Evolutionary conservation across 1,140 invertebrate genomes (phyloP).

Genomic region (Drosophila bocki): DNA sequence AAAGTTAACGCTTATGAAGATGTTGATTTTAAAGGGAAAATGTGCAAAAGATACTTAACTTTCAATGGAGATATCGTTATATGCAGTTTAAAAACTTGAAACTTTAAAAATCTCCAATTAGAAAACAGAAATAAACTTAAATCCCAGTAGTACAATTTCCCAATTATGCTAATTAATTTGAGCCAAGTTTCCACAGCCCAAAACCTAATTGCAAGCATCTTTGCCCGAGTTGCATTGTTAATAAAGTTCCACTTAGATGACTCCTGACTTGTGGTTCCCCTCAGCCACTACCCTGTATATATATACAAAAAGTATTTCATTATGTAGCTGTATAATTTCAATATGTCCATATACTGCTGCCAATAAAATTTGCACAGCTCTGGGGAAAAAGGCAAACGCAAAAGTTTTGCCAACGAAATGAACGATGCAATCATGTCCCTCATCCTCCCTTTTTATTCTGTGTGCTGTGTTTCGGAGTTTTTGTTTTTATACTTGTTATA

Average conservation of each 20-base stretch:
- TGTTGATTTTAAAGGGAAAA: neutral
- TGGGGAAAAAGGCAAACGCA: slow-evolving; percentile 40
- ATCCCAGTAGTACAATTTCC: slow-evolving; percentile 5
- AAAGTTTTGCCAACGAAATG: slow-evolving; percentile 65
- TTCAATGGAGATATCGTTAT: neutral
- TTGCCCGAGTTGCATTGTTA: slow-evolving; percentile 32
- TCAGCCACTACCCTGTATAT: neutral
- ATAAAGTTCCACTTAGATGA: slow-evolving; percentile 33
- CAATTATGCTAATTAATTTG: slow-evolving; percentile 37
- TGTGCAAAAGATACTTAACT: neutral
- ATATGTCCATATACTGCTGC: slow-evolving; percentile 67
- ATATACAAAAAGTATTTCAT: slow-evolving; percentile 33
- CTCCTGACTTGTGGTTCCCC: slow-evolving; percentile 17
- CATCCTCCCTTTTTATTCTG: neutral
- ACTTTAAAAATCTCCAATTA: slow-evolving; percentile 3
- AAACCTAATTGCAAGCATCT: slow-evolving; percentile 29
- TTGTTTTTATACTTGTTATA: slow-evolving; percentile 29
- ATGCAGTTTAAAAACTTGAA: neutral
- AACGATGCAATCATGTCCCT: slow-evolving; percentile 51
- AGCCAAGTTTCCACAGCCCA: slow-evolving; percentile 30
- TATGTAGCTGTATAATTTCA: slow-evolving; percentile 55
- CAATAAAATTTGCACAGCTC: slow-evolving; percentile 64
- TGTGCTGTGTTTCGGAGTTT: slow-evolving; percentile 21
- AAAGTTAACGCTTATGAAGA: neutral
- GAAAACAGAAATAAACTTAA: neutral